These are phyloP conservation scores for Anadara kagoshimensis DNA, from an alignment of 1,140 invertebrate genomes.

Conservation along the genomic window DNA sequence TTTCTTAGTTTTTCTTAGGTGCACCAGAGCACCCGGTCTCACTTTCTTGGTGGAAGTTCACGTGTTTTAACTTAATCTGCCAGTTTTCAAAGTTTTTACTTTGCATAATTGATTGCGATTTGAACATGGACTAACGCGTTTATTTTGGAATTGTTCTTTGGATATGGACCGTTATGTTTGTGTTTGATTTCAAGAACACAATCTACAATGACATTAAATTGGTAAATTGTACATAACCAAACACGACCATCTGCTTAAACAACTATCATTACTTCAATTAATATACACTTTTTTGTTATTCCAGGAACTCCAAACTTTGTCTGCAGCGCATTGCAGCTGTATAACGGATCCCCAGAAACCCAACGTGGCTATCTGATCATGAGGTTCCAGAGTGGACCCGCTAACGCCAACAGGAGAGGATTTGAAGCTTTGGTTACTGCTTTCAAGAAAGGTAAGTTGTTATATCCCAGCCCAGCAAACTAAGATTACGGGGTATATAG, in stretches of 20 bases:
- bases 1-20: background rate
- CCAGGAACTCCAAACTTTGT: conserved; percentile 34
- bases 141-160: no score
- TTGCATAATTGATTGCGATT: no score
- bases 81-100: no score
- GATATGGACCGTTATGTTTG: no score
- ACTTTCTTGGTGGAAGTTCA: background rate
- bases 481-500: background rate
- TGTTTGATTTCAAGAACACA: no score
- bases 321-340: conserved; percentile 15
- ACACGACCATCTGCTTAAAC: no score
- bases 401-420: conserved; percentile 25
- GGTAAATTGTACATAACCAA: no score
- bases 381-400: conserved; percentile 28
- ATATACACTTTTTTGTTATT: background rate
- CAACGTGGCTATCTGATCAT: conserved; percentile 26
- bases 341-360: conserved; percentile 21
- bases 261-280: background rate
- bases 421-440: conserved; percentile 39
- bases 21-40: background rate
- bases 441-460: conserved; percentile 28
- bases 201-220: no score
- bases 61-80: background rate
- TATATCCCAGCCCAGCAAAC: background rate
- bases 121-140: no score